Conservation (phyloP, 2,888 invertebrate species). For the Campoplex capitator region DNA sequence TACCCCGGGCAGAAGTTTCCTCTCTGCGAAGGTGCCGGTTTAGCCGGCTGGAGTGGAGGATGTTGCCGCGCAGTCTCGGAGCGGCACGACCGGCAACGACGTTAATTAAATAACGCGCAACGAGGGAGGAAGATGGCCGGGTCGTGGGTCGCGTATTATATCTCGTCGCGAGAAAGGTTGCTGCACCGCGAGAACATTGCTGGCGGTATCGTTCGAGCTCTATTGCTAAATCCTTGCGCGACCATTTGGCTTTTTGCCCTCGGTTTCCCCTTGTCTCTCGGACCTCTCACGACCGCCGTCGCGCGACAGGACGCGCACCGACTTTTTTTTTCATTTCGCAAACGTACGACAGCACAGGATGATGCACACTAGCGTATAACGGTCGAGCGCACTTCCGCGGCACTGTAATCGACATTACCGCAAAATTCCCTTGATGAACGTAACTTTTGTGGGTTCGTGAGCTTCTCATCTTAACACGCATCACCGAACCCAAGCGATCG, state of each 20-base stretch:
- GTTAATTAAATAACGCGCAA: constrained; percentile 33
- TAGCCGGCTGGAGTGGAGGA: constrained; percentile 1
- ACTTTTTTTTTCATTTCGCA: constrained; percentile 16
- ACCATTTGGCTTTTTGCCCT: constrained; percentile 47
- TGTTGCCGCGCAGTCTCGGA: not conserved
- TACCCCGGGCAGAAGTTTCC: constrained; percentile 1
- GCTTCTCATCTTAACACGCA: not conserved
- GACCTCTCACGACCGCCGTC: not conserved
- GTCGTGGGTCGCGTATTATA: constrained; percentile 15
- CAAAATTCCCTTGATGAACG: not conserved
- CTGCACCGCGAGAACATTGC: constrained; percentile 1
- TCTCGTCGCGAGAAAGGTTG: constrained; percentile 31
- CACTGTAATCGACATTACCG: not conserved
- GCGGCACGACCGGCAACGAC: not conserved
- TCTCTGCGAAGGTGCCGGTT: constrained; percentile 9
- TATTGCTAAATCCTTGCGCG: constrained; percentile 57
- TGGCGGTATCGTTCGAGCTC: constrained; percentile 12
- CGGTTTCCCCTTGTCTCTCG: constrained; percentile 4
- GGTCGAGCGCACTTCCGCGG: not conserved
- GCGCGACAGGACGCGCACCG: constrained; percentile 10
- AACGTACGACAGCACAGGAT: not conserved
- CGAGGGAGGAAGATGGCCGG: constrained; percentile 22
- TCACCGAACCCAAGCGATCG: not conserved
- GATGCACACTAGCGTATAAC: not conserved
- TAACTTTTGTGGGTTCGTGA: not conserved